phyloP scores from a whole-genome alignment of 2,888 invertebrate genomes.

The Strigamia transsilvanica region DNA sequence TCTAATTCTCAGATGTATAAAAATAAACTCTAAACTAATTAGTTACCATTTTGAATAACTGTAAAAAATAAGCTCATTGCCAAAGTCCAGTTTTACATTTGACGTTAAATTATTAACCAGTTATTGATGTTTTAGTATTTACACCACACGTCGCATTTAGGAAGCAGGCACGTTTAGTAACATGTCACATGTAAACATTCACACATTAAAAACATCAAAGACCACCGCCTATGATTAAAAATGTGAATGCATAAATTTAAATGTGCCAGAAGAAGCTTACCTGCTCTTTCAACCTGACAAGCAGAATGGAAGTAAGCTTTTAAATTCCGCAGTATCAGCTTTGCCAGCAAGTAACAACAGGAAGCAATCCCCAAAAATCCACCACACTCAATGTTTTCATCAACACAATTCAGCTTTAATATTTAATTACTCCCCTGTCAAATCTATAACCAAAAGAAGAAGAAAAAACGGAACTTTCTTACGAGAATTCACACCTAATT shows the following conservation, averaged over 20 bases:
- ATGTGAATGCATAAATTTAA: background rate
- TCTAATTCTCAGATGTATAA: too few species aligned
- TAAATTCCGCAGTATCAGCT: too few species aligned
- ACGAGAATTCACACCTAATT: too few species aligned
- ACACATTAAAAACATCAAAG: background rate
- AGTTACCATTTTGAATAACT: too few species aligned
- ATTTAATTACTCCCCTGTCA: background rate
- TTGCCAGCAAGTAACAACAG: background rate
- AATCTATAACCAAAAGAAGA: background rate
- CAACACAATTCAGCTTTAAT: background rate
- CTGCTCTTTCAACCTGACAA: background rate
- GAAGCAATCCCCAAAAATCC: background rate
- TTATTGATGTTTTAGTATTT: background rate
- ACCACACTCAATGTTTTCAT: background rate
- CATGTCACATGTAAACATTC: background rate
- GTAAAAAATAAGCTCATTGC: too few species aligned
- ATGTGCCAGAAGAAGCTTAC: background rate
- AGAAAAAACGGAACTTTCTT: background rate
- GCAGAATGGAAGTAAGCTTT: background rate
- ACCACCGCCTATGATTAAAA: background rate
- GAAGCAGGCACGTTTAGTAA: background rate
- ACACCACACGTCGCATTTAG: background rate
- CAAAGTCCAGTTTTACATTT: too few species aligned
- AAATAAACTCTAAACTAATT: too few species aligned
- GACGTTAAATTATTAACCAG: too few species aligned